Percentiles rank a stretch among this genome's conserved stretches.
phyloP scores from a whole-genome alignment of 2,113 vertebrate genomes.

The human region GRCh38 chr9:18217501-18218000 shows the following conservation, averaged over 20 bases:
- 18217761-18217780: not conserved
- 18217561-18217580: not conserved
- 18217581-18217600: not conserved
- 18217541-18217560: not conserved
- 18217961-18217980: not conserved
- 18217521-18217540: not conserved
- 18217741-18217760: not conserved
- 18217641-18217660: not conserved
- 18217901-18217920: not conserved
- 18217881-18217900: not conserved
- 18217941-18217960: not conserved
- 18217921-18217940: not conserved
- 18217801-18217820: not conserved
- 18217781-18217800: not conserved
- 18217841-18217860: not conserved
- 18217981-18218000: not conserved
- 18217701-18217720: not conserved
- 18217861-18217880: not conserved
- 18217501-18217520: not conserved
- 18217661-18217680: not conserved
- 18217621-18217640: not conserved
- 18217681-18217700: not conserved
- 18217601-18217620: not conserved
- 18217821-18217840: not conserved
- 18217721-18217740: not conserved